These are phyloP conservation scores for Gymnocheta viridis DNA, from an alignment of 2,888 invertebrate species.

Conservation along the genomic window DNA sequence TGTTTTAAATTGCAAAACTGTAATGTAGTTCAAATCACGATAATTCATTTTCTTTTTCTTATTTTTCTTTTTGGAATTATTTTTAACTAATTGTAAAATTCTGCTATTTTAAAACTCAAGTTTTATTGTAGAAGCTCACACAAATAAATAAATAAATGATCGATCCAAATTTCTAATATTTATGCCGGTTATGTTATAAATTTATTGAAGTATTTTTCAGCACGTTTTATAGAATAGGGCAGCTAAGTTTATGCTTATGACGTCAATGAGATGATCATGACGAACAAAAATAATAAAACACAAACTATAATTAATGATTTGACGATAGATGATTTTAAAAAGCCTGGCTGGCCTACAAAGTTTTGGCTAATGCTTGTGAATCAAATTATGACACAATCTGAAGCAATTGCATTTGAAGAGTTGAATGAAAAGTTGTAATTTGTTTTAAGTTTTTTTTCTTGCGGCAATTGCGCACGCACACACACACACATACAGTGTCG, in stretches of 20 bases:
- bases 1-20: too few species aligned
- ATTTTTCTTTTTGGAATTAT: too few species aligned
- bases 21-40: too few species aligned
- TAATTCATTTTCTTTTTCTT: too few species aligned
- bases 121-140: too few species aligned
- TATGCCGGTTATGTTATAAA: too few species aligned
- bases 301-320: neutral
- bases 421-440: conserved; percentile 54
- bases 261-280: neutral
- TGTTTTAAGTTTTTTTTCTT: conserved; percentile 31
- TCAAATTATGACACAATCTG: conserved; percentile 61
- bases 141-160: too few species aligned
- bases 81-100: too few species aligned
- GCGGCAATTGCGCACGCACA: conserved; percentile 15
- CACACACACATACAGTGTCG: neutral
- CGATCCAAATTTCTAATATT: too few species aligned
- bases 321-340: conserved; percentile 18
- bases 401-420: conserved; percentile 51
- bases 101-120: too few species aligned
- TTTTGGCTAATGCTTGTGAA: conserved; percentile 47
- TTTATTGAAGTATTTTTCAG: neutral
- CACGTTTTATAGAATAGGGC: conserved; percentile 14
- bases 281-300: neutral
- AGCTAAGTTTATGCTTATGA: neutral
- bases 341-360: conserved; percentile 50